These are phyloP conservation scores for Tetragonula clypearis DNA, from an alignment of 1,140 invertebrate genomes.

Conservation along the genomic window DNA sequence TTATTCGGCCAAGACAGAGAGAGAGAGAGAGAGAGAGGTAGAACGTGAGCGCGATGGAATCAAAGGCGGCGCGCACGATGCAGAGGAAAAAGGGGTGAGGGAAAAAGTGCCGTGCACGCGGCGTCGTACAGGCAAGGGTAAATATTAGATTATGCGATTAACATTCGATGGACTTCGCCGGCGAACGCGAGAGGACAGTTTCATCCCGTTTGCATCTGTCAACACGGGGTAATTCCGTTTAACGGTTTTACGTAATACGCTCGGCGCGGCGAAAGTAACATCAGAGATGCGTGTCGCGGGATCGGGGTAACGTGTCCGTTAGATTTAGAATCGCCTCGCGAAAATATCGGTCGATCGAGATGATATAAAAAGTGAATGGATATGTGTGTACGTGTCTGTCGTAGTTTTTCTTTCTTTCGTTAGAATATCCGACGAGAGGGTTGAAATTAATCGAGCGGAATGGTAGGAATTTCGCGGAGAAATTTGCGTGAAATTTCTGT, in stretches of 20 bases:
- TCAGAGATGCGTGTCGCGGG: not conserved
- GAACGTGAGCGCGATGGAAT: not conserved
- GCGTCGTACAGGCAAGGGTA: not conserved
- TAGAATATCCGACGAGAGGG: not conserved
- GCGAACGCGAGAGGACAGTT: not conserved
- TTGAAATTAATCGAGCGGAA: not conserved
- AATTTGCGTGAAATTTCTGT: not conserved
- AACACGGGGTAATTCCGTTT: slow-evolving; percentile 30
- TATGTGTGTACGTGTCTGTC: no score
- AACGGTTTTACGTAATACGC: slow-evolving; percentile 12
- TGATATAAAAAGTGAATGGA: not conserved
- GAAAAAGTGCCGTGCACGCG: not conserved
- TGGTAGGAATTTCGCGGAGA: not conserved
- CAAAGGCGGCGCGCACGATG: not conserved
- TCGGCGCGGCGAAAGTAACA: slow-evolving; percentile 7
- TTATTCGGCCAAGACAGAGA: slow-evolving; percentile 6
- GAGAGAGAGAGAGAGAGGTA: no score
- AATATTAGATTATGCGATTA: slow-evolving; percentile 52
- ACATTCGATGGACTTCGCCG: slow-evolving; percentile 38
- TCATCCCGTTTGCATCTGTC: slow-evolving; percentile 42
- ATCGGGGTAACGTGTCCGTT: not conserved
- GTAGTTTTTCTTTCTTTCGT: not conserved
- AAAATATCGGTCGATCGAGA: not conserved
- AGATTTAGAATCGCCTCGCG: not conserved
- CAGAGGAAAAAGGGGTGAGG: no score